A percentile compares a stretch with the other conserved stretches of the same genome.
Evolutionary conservation across 2,888 invertebrate genomes (phyloP).

Genomic region (Brenthis hecate): DNA sequence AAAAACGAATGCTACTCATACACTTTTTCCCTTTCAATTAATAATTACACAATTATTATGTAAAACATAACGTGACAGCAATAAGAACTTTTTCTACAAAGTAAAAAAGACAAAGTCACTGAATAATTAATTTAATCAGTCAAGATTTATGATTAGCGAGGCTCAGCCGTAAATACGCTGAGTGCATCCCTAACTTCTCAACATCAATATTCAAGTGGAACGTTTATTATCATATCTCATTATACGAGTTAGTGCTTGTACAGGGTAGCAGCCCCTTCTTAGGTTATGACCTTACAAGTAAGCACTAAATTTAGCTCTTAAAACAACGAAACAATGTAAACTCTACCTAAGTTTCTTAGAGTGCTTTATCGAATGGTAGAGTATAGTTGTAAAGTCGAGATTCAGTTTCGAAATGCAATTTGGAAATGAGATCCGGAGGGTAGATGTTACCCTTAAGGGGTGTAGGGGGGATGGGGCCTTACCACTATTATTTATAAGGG

Average conservation of each 20-base stretch:
- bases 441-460: constrained; percentile 71
- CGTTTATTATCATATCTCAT: constrained; percentile 83
- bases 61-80: not conserved
- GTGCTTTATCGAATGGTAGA: constrained; percentile 47
- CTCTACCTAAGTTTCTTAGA: constrained; percentile 49
- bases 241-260: constrained; percentile 81
- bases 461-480: constrained; percentile 68
- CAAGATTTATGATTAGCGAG: constrained; percentile 46
- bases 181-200: constrained; percentile 76
- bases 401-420: constrained; percentile 79
- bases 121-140: constrained; percentile 25
- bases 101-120: constrained; percentile 1
- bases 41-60: no score
- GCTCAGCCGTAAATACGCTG: constrained; percentile 63
- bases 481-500: constrained; percentile 82
- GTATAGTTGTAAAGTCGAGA: constrained; percentile 71
- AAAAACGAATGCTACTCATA: no score
- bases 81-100: not conserved
- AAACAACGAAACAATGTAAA: constrained; percentile 42
- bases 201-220: constrained; percentile 80
- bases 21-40: no score
- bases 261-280: constrained; percentile 69
- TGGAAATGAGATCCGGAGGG: constrained; percentile 80
- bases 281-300: constrained; percentile 70
- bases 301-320: constrained; percentile 60